Evolutionary conservation across 2,888 invertebrate species (phyloP).

Genomic region (Boloria selene): DNA sequence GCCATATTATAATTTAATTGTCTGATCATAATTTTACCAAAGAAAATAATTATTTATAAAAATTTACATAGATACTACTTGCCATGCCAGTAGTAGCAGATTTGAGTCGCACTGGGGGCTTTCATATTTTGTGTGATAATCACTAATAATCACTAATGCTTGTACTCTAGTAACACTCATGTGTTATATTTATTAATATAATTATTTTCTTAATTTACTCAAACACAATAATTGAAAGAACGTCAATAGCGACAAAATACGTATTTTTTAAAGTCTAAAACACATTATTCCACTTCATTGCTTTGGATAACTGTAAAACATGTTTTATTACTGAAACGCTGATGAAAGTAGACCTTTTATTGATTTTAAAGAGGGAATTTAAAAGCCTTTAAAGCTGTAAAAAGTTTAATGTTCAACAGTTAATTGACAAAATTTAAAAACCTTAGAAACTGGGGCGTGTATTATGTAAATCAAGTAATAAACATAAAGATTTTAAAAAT

Average conservation of each 20-base stretch:
- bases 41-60: too few species aligned
- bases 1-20: too few species aligned
- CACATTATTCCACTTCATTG: slow-evolving; percentile 76
- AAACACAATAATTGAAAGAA: neutral
- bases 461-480: slow-evolving; percentile 13
- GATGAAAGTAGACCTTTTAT: slow-evolving; percentile 78
- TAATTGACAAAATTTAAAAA: slow-evolving; percentile 60
- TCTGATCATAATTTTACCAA: too few species aligned
- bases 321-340: slow-evolving; percentile 74
- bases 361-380: slow-evolving; percentile 75
- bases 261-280: slow-evolving; percentile 44
- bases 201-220: too few species aligned
- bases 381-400: slow-evolving; percentile 72
- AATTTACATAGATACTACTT: too few species aligned
- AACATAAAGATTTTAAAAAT: neutral
- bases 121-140: too few species aligned
- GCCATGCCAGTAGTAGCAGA: too few species aligned
- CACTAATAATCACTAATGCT: too few species aligned
- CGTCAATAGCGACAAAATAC: neutral
- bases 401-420: slow-evolving; percentile 67
- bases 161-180: too few species aligned
- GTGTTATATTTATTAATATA: too few species aligned
- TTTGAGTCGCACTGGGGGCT: too few species aligned
- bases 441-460: slow-evolving; percentile 13
- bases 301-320: slow-evolving; percentile 73